Conservation (phyloP, 1,140 invertebrate genomes). For the Sweltsa coloradensis region DNA sequence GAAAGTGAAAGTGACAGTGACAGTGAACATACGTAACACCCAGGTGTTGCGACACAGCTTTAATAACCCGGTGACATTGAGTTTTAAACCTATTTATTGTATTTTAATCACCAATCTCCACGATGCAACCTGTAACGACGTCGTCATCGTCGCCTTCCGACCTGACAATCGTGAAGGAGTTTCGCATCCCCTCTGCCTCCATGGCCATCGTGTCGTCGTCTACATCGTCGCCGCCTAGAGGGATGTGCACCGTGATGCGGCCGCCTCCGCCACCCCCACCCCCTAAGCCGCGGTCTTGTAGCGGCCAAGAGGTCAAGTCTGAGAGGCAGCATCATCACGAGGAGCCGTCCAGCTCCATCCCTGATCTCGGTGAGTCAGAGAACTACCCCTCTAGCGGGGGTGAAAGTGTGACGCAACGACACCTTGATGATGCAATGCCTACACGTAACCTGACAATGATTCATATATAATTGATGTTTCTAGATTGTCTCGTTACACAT, state of each 20-base stretch:
- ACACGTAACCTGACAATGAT: too few species aligned
- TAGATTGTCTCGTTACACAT: too few species aligned
- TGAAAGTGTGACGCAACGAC: too few species aligned
- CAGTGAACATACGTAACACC: too few species aligned
- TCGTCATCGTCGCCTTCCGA: not conserved
- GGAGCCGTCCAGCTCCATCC: slow-evolving; percentile 71
- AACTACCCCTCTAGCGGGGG: not conserved
- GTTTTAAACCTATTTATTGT: too few species aligned
- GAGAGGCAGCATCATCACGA: slow-evolving; percentile 38
- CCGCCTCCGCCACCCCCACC: slow-evolving; percentile 29
- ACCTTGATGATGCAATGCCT: too few species aligned
- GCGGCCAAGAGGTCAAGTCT: slow-evolving; percentile 17
- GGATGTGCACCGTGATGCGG: slow-evolving; percentile 13
- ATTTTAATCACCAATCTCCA: too few species aligned
- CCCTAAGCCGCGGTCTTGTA: slow-evolving; percentile 29
- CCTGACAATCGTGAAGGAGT: not conserved
- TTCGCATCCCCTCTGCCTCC: slow-evolving; percentile 15
- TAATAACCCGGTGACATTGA: too few species aligned
- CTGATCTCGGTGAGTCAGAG: slow-evolving; percentile 63
- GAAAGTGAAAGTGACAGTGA: too few species aligned
- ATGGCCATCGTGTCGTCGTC: slow-evolving; percentile 18
- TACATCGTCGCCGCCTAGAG: slow-evolving; percentile 12
- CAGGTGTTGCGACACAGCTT: too few species aligned
- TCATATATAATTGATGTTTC: too few species aligned
- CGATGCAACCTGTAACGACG: slow-evolving; percentile 8